These are phyloP conservation scores for Luffia ferchaultella DNA, from an alignment of 2,888 invertebrate species.

Conservation along the genomic window DNA sequence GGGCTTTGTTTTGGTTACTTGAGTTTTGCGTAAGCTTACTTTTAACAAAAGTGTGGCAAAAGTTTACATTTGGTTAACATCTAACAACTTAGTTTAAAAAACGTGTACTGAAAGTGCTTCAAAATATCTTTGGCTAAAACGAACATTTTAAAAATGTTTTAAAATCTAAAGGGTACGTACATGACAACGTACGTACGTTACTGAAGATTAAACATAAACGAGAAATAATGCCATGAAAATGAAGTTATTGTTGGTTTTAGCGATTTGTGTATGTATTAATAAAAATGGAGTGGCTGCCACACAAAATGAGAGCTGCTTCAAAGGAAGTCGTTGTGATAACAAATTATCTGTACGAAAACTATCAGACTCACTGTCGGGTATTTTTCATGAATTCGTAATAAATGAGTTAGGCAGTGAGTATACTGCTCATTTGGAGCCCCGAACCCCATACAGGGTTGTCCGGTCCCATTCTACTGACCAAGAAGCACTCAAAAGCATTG, in stretches of 20 bases:
- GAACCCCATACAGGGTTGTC: constrained; percentile 43
- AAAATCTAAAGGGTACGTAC: no score
- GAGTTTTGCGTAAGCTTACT: no score
- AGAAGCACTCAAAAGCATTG: constrained; percentile 35
- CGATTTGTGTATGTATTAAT: constrained; percentile 22
- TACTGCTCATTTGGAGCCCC: constrained; percentile 42
- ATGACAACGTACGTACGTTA: no score
- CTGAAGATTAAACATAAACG: constrained; percentile 21
- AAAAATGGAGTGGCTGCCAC: constrained; percentile 25
- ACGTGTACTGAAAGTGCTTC: no score
- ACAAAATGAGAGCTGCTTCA: constrained; percentile 45
- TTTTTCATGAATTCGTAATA: constrained; percentile 45
- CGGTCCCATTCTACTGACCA: constrained; percentile 38
- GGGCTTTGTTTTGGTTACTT: no score
- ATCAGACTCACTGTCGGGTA: constrained; percentile 37
- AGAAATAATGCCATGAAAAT: constrained; percentile 45
- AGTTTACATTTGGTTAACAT: no score
- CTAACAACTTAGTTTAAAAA: no score
- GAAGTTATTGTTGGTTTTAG: constrained; percentile 44
- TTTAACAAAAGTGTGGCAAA: no score
- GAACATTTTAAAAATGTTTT: no score
- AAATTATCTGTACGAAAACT: constrained; percentile 41
- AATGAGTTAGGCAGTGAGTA: constrained; percentile 52
- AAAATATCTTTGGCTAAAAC: no score
- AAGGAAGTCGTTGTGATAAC: constrained; percentile 41